Percentiles rank a stretch among this genome's conserved stretches.
Conservation (phyloP, 2,113 vertebrate genomes). For the Chaetodon auriga region DNA sequence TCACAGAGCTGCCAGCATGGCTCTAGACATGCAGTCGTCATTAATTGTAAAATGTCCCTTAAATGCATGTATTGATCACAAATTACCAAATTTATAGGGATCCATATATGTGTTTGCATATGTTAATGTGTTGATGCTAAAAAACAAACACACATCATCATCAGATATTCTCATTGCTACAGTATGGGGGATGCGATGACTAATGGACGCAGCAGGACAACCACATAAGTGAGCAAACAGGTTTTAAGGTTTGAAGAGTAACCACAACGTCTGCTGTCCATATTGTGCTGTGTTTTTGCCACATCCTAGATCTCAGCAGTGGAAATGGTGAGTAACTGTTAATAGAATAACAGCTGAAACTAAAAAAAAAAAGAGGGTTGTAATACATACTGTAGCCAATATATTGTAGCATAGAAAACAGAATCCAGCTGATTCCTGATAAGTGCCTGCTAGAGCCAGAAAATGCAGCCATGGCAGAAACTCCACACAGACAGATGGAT, state of each 20-base stretch:
- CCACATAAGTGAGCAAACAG: slow-evolving; percentile 19
- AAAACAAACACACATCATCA: too few species aligned
- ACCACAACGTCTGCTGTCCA: neutral
- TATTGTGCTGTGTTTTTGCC: neutral
- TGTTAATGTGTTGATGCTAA: neutral
- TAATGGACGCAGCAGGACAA: neutral
- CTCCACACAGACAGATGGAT: slow-evolving; percentile 5
- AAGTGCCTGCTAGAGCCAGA: neutral
- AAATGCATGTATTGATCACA: neutral
- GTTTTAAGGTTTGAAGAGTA: slow-evolving; percentile 29
- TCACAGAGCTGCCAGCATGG: neutral
- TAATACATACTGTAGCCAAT: neutral
- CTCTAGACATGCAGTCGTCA: neutral
- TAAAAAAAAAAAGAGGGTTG: neutral
- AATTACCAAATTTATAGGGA: neutral
- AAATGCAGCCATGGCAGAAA: slow-evolving; percentile 11
- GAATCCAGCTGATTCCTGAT: neutral
- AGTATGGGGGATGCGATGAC: neutral
- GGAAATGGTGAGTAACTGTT: neutral
- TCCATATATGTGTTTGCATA: neutral
- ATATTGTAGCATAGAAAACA: neutral
- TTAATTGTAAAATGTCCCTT: neutral
- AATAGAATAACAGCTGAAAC: neutral
- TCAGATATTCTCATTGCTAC: neutral
- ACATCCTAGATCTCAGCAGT: neutral